A percentile compares a stretch with the other conserved stretches of the same genome.
These are phyloP conservation scores for Oasisia sp. DNA, from an alignment of 2,888 invertebrate genomes.

Conservation along the genomic window DNA sequence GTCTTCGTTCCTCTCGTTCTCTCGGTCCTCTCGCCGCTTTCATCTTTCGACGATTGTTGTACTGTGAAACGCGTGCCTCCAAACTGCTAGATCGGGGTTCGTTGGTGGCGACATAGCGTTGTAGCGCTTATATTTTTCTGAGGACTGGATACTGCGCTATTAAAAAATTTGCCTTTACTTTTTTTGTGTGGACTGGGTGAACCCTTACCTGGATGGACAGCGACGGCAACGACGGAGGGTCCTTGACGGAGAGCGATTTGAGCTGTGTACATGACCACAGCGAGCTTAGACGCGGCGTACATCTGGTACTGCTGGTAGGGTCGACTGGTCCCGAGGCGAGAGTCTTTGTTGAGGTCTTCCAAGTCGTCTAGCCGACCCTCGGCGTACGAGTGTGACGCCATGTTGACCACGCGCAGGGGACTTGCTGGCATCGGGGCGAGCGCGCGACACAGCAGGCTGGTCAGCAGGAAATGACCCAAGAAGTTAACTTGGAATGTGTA, in stretches of 20 bases:
- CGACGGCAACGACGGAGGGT: constrained; percentile 47
- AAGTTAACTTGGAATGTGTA: constrained; percentile 56
- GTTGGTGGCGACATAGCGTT: no score
- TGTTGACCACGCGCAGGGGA: constrained; percentile 57
- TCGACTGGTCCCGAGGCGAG: not conserved
- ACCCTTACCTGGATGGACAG: constrained; percentile 57
- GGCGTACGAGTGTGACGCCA: constrained; percentile 53
- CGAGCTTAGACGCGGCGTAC: constrained; percentile 56
- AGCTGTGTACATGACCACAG: constrained; percentile 48
- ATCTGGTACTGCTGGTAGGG: constrained; percentile 50
- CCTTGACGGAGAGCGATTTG: constrained; percentile 51
- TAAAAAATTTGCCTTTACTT: no score
- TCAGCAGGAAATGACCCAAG: constrained; percentile 59
- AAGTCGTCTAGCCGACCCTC: constrained; percentile 34
- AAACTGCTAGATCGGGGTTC: no score
- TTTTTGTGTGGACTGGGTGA: no score
- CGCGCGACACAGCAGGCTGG: constrained; percentile 45
- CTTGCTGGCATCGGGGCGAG: constrained; percentile 36
- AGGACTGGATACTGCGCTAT: no score
- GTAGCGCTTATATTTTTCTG: no score
- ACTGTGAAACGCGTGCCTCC: no score
- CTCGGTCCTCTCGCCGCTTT: no score
- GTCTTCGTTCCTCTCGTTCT: no score
- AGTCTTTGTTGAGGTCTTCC: constrained; percentile 28
- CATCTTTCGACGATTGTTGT: no score